phyloP scores from a whole-genome alignment of 2,113 vertebrate genomes.

The Urocitellus parryii region DNA sequence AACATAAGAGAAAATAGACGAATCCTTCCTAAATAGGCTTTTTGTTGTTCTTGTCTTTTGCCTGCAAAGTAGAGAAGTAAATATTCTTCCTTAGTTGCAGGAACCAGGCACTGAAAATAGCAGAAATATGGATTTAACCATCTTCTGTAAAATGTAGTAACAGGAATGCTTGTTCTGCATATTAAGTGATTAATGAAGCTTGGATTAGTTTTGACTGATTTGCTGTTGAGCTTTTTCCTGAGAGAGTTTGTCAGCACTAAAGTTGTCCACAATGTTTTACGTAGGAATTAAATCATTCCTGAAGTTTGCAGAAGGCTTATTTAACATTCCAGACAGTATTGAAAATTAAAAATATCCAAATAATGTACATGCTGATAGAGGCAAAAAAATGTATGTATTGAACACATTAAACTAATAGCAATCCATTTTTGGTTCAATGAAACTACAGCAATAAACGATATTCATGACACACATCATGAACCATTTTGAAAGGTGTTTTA shows the following conservation, averaged over 20 bases:
- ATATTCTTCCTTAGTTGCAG: conserved; percentile 4
- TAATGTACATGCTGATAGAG: background rate
- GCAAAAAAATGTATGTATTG: conserved; percentile 38
- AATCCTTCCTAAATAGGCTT: conserved; percentile 9
- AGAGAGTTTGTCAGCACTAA: conserved; percentile 50
- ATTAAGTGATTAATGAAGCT: conserved; percentile 77
- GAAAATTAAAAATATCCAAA: conserved; percentile 57
- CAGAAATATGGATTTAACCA: conserved; percentile 4
- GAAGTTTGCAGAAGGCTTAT: conserved; percentile 63
- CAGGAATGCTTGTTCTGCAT: conserved; percentile 57
- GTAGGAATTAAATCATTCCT: conserved; percentile 69
- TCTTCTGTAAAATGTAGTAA: background rate
- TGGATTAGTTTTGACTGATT: conserved; percentile 75
- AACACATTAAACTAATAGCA: conserved; percentile 56
- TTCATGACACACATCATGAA: background rate
- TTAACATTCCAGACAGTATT: conserved; percentile 12
- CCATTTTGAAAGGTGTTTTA: conserved; percentile 65
- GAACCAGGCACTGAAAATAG: background rate
- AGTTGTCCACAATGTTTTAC: conserved; percentile 54
- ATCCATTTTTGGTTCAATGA: conserved; percentile 47
- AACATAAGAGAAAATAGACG: conserved; percentile 19
- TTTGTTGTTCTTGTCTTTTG: conserved; percentile 4
- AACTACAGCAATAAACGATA: conserved; percentile 63
- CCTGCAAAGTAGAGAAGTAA: background rate
- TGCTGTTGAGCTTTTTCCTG: conserved; percentile 43